Percentiles rank a stretch among this genome's conserved stretches.
phyloP scores from a whole-genome alignment of 2,888 invertebrate species.

The Heliconius ismenius region DNA sequence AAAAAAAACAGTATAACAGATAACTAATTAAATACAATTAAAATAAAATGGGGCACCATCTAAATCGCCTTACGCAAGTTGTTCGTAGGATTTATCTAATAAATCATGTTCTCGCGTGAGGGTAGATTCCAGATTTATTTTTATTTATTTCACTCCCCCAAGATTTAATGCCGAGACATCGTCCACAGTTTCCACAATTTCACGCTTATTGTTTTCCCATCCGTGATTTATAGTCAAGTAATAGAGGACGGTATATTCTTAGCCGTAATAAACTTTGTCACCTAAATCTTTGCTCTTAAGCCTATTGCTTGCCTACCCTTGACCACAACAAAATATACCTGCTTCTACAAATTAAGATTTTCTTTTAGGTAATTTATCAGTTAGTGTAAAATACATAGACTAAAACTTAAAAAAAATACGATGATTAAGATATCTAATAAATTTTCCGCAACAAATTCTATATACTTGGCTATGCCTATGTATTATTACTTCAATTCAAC shows the following conservation, averaged over 20 bases:
- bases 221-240: slow-evolving; percentile 79
- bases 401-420: too few species aligned
- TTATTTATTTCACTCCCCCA: slow-evolving; percentile 81
- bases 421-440: background rate
- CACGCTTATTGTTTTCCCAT: slow-evolving; percentile 83
- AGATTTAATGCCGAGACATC: slow-evolving; percentile 80
- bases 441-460: background rate
- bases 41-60: slow-evolving; percentile 46
- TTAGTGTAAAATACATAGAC: background rate
- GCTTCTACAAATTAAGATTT: slow-evolving; percentile 29
- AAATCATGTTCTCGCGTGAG: slow-evolving; percentile 75
- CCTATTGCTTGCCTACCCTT: slow-evolving; percentile 66
- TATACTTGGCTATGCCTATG: background rate
- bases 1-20: background rate
- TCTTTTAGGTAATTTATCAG: background rate
- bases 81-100: slow-evolving; percentile 56
- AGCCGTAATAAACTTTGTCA: slow-evolving; percentile 80
- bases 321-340: slow-evolving; percentile 34
- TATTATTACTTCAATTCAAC: background rate
- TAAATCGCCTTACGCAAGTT: slow-evolving; percentile 47
- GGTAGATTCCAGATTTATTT: slow-evolving; percentile 76
- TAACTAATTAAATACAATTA: slow-evolving; percentile 63
- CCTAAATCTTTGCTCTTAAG: slow-evolving; percentile 79
- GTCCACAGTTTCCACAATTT: slow-evolving; percentile 81
- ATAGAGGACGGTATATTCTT: slow-evolving; percentile 79